Base-by-base conservation (phyloP, 2,888 invertebrate species). In the Melanotus villosus region DNA sequence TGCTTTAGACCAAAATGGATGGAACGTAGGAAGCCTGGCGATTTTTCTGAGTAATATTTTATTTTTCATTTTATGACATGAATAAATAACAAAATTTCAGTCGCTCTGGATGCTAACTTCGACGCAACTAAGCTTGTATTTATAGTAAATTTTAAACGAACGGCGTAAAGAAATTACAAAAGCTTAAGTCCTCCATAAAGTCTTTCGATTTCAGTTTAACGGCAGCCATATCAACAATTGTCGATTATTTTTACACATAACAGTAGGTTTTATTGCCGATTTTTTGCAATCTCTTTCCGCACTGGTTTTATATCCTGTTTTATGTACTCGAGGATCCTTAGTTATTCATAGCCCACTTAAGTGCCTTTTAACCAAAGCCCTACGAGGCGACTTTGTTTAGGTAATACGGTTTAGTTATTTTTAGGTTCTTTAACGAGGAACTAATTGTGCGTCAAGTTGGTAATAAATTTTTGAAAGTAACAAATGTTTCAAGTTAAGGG, bases 401-500 rank as follows among this genome's bases (percentile, higher is more conserved):
- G 57, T 67, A 70, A 70, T 64, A 54, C 32, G 41, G 65, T 62
- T 65, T 52, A 60, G 50, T 56, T 62, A 26, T 36, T 62, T 50
- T 41, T 52, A 52, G 23, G 26, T 16, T 26, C 43, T 45, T 65
- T 68, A 72, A 71, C 69, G 62, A 50, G 52, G 50, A 66, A 71
- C 74, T 76, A 74, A 74, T 75, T 75, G 73, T 50, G 43, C 68
- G 75, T 72, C 76, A 70, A 63, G 59, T 34, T 54, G 57, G 71
- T 71, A 75, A 76, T 76, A 75, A 80, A 79, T 79, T 76, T n/a
- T n/a, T 78, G 76, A 74, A 71, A 70, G 72, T 71, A 72, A 75
- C 71, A 77, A 78, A 78, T 78, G 78, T 76, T 77, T 77, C 78
- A n/a, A 77, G 79, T 78, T 79, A 74, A 65, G 67, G 74, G 72